Evolutionary conservation across 2,797 vertebrate genomes (phyloP).

Genomic region (Pipistrellus pygmaeus): DNA sequence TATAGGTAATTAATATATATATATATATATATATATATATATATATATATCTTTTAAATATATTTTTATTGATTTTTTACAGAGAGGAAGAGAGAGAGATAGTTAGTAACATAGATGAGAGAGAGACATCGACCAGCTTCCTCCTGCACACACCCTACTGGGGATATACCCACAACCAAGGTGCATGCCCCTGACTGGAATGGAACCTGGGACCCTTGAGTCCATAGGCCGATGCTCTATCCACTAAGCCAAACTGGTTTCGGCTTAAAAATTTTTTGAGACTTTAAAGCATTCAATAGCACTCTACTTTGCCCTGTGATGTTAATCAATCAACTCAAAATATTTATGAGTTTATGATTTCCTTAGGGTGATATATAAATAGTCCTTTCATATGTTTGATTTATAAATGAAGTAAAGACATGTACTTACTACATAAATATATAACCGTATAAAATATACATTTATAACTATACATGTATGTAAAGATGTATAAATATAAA

Average conservation of each 20-base stretch:
- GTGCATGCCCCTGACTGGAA: too few species aligned
- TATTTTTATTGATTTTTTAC: too few species aligned
- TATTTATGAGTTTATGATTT: not conserved
- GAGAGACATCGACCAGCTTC: too few species aligned
- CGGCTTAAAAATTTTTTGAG: not conserved
- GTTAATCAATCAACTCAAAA: not conserved
- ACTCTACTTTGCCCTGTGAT: not conserved
- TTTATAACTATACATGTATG: not conserved
- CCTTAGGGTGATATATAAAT: not conserved
- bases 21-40: too few species aligned
- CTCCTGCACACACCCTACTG: too few species aligned
- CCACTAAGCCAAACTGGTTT: too few species aligned
- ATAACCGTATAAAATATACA: not conserved
- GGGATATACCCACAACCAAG: too few species aligned
- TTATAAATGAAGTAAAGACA: conserved; percentile 22
- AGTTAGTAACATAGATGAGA: too few species aligned
- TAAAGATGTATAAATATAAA: not conserved
- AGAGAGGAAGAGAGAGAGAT: too few species aligned
- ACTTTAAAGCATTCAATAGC: not conserved
- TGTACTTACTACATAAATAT: not conserved
- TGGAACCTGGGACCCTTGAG: too few species aligned
- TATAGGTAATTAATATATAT: not conserved
- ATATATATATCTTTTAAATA: too few species aligned
- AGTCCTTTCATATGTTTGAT: not conserved
- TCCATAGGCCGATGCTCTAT: too few species aligned